Base-by-base conservation (phyloP, 2,888 invertebrate species). In the Plebejus argus region DNA sequence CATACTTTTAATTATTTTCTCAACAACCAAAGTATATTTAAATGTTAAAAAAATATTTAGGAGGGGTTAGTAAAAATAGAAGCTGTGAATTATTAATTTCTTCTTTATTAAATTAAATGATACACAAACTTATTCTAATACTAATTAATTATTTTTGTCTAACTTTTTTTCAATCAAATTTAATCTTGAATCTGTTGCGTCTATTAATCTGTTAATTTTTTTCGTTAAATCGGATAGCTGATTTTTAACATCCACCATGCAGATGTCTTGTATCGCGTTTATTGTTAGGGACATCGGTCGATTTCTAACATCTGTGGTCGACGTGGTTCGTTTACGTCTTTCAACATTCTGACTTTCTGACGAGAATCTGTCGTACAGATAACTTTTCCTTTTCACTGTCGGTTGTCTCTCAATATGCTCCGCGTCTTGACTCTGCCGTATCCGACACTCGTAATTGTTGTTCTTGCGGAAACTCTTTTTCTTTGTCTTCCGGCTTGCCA, bases 401-500 rank as follows among this genome's bases (percentile, higher is more conserved):
- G 84, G 82, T 79, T 89, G 88, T 74, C 86, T 87, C 18, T 86
- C 83, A 3, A 83, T 82, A 2, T 90, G 90, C 10, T 88, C 89
- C n/a, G 90, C 90, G 0, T 86, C 88, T 79, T 83, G 88, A 76
- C 86, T 83, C 81, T 88, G 87, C 74, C 82, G 87, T 79, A 94
- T 86, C 81, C 89, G 86, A 78, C 89, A 92, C 83, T 92, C 92
- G 79, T 94, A 94, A 78, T 93, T 93, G 80, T 92, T 93, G 78
- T 91, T 93, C 80, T 90, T 92, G 10, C 94, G 90, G 78, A 95
- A 87, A 82, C 95, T 95, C 84, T 94, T 94, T 79, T 94, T 95
- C 77, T 94, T 95, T 82, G 95, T 95, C 83, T 96, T 96, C 15
- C 95, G 95, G 81, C 96, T 96, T 0, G 96, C 96, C 0, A 97